phyloP scores from a whole-genome alignment of 1,140 invertebrate species.

The Linepithema humile region DNA sequence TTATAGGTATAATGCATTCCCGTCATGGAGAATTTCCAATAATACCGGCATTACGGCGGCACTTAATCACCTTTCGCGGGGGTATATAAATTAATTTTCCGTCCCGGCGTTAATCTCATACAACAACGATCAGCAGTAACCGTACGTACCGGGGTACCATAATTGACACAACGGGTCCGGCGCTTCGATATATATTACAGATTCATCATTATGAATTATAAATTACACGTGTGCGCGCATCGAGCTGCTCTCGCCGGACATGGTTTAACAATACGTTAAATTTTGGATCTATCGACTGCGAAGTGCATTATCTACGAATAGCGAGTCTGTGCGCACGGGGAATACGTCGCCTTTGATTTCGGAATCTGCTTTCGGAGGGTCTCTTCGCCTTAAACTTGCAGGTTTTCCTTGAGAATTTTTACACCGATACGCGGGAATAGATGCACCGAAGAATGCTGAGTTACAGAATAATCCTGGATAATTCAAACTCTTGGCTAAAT shows the following conservation, averaged over 20 bases:
- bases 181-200: constrained; percentile 11
- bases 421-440: no score
- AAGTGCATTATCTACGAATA: neutral
- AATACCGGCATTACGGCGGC: constrained; percentile 33
- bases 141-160: constrained; percentile 9
- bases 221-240: neutral
- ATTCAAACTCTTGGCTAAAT: neutral
- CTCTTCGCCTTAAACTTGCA: neutral
- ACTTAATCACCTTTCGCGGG: constrained; percentile 50
- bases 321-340: neutral
- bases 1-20: constrained; percentile 49
- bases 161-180: constrained; percentile 44
- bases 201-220: constrained; percentile 45
- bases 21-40: constrained; percentile 43
- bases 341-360: neutral
- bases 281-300: neutral
- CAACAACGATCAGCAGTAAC: constrained; percentile 41
- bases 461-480: neutral
- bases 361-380: neutral
- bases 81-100: constrained; percentile 55
- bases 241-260: neutral
- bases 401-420: neutral
- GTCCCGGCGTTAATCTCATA: constrained; percentile 29
- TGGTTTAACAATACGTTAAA: constrained; percentile 20
- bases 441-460: neutral